Evolutionary conservation across 2,888 invertebrate species (phyloP), one percentile per base, ranked within the genome.

Genomic region (Nomada lathburiana): DNA sequence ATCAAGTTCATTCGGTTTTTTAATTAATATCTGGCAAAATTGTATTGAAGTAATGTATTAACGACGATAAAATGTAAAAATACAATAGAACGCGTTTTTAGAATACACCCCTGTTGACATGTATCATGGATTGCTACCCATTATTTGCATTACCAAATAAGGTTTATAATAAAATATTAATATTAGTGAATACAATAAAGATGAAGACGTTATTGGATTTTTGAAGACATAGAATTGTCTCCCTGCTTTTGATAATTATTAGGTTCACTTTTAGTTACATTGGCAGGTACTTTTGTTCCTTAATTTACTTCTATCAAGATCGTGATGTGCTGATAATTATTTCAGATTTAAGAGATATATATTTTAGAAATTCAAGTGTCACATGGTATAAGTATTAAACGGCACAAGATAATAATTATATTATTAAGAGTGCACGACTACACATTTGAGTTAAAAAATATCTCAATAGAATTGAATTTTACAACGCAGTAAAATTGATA

Each of bases 251-350:
- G 60, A 60, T 77, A 53, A 79, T 72, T 23, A 67, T 73, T 82
- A 71, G 69, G 59, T 63, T 78, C 69, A 47, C 60, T 75, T 57
- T 79, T 76, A 69, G n/a, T 60, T 70, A 72, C 76, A 55, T 62
- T 69, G 63, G 73, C 85, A 84, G 85, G 85, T 85, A 85, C 85
- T 74, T 78, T 78, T 52, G 77, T 84, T 78, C 63, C 68, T 81
- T 79, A 78, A 71, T 75, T 83, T 76, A 69, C 44, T 74, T 69
- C 53, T 77, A 75, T 23, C 23, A 59, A 74, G 68, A 65, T 74
- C 42, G 55, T 70, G 76, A 26, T 82, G 76, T 20, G 67, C 72
- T 82, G 55, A 18, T n/a, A 53, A 72, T 11, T 60, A 29, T 64
- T 63, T 13, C 47, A 60, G 69, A 73, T 55, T 52, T 42, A 76